Evolutionary conservation across 2,888 invertebrate genomes (phyloP).

Genomic region (Sussaba pulchella): DNA sequence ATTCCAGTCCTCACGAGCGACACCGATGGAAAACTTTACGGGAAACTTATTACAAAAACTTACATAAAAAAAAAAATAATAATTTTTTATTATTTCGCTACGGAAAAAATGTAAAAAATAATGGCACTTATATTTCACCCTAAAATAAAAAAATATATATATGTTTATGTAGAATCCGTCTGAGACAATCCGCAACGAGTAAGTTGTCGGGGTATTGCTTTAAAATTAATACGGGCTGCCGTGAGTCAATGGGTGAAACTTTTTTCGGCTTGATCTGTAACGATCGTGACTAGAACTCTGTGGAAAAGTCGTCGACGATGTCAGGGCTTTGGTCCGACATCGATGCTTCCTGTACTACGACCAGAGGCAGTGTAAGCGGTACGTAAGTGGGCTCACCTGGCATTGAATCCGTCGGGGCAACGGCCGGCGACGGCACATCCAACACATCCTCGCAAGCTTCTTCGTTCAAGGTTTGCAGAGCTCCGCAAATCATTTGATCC

Average conservation of each 20-base stretch:
- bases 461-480: conserved; percentile 95
- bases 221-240: background rate
- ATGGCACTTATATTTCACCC: conserved; percentile 19
- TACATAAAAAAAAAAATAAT: conserved; percentile 44
- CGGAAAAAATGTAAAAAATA: background rate
- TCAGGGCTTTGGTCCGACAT: conserved; percentile 82
- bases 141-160: background rate
- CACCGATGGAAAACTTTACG: too few species aligned
- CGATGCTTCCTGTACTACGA: conserved; percentile 83
- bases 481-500: conserved; percentile 98
- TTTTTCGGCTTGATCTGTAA: conserved; percentile 9
- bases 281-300: conserved; percentile 74
- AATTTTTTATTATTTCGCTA: conserved; percentile 5
- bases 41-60: conserved; percentile 42
- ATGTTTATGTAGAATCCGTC: background rate
- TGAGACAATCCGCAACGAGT: background rate
- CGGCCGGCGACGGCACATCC: conserved; percentile 85
- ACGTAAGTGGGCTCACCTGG: conserved; percentile 83
- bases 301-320: conserved; percentile 78
- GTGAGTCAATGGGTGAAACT: conserved; percentile 11
- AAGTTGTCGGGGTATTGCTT: background rate
- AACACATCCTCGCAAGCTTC: conserved; percentile 96
- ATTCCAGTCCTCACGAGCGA: too few species aligned
- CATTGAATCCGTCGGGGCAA: conserved; percentile 79
- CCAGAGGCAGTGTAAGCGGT: conserved; percentile 83